Percentiles rank a stretch among this genome's conserved stretches.
Conservation (phyloP, 1,140 invertebrate species). For the Lethrus apterus region DNA sequence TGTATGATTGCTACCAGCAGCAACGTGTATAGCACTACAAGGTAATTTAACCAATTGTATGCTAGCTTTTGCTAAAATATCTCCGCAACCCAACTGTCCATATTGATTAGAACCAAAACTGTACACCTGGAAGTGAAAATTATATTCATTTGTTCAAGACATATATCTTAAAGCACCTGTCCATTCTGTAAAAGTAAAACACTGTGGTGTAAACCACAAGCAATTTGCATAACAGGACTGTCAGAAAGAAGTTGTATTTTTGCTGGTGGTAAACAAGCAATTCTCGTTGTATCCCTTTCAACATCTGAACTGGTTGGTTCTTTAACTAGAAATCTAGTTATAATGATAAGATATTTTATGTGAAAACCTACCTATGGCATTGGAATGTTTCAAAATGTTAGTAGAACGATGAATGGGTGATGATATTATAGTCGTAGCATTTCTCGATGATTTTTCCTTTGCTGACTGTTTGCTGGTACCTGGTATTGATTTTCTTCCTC, state of each 20-base stretch:
- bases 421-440: constrained; percentile 18
- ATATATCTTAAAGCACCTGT: constrained; percentile 39
- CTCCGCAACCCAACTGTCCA: constrained; percentile 88
- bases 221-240: constrained; percentile 70
- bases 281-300: constrained; percentile 54
- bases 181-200: constrained; percentile 48
- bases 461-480: constrained; percentile 34
- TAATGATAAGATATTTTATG: neutral
- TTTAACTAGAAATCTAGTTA: constrained; percentile 36
- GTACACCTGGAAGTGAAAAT: constrained; percentile 53
- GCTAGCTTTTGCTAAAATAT: constrained; percentile 64
- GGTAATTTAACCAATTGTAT: constrained; percentile 71
- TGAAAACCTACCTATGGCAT: constrained; percentile 16
- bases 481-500: constrained; percentile 42
- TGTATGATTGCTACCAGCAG: constrained; percentile 92
- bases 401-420: constrained; percentile 28
- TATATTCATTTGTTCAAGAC: neutral
- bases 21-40: constrained; percentile 62
- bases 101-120: constrained; percentile 92
- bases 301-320: constrained; percentile 51
- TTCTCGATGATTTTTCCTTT: constrained; percentile 31
- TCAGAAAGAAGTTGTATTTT: constrained; percentile 60
- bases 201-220: constrained; percentile 87
- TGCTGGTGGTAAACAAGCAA: constrained; percentile 73
- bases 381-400: constrained; percentile 24